These are phyloP conservation scores for Scaptomyza tumidula DNA, from an alignment of 2,888 invertebrate genomes.

Conservation along the genomic window DNA sequence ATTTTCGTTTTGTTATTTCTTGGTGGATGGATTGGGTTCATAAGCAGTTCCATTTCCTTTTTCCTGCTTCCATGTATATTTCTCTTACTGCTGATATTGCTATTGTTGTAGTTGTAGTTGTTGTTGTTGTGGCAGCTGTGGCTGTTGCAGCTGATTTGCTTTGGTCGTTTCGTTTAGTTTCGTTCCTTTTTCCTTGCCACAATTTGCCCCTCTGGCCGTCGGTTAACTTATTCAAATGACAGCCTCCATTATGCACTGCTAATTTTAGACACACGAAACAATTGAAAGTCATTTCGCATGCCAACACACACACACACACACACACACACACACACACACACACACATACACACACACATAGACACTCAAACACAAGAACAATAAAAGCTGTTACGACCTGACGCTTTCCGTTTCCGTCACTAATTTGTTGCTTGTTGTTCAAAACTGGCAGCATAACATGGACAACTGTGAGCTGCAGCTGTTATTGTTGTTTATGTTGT, in stretches of 20 bases:
- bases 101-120: neutral
- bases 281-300: slow-evolving; percentile 29
- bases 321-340: slow-evolving; percentile 6
- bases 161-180: neutral
- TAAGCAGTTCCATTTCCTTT: slow-evolving; percentile 46
- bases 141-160: slow-evolving; percentile 11
- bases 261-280: slow-evolving; percentile 46
- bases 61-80: neutral
- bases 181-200: neutral
- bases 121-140: slow-evolving; percentile 1
- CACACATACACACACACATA: slow-evolving; percentile 11
- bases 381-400: slow-evolving; percentile 50
- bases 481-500: slow-evolving; percentile 14
- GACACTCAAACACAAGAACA: slow-evolving; percentile 17
- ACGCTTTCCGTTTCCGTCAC: slow-evolving; percentile 69
- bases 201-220: slow-evolving; percentile 13
- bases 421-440: slow-evolving; percentile 62
- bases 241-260: slow-evolving; percentile 40
- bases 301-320: slow-evolving; percentile 5
- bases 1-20: slow-evolving; percentile 19
- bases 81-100: slow-evolving; percentile 8
- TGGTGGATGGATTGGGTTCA: slow-evolving; percentile 71
- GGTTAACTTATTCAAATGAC: slow-evolving; percentile 46
- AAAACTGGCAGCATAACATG: slow-evolving; percentile 29
- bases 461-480: slow-evolving; percentile 23